Evolutionary conservation across 2,113 vertebrate genomes (phyloP).

Genomic region (Cyanoramphus novaezelandiae): DNA sequence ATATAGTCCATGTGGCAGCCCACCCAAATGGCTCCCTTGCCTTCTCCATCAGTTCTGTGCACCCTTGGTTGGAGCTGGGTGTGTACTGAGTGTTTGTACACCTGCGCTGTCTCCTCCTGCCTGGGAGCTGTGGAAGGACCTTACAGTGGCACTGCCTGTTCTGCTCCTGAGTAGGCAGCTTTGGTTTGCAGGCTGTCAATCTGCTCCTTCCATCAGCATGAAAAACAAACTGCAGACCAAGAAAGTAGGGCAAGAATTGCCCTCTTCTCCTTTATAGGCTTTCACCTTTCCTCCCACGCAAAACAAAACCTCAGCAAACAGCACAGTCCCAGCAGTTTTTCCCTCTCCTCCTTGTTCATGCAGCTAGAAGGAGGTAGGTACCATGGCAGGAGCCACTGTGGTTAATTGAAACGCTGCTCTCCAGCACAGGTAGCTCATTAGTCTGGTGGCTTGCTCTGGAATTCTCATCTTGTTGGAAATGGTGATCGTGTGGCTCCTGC

Average conservation of each 20-base stretch:
- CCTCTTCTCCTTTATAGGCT: background rate
- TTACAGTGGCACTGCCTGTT: background rate
- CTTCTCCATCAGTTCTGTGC: background rate
- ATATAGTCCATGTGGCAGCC: background rate
- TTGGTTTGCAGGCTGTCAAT: background rate
- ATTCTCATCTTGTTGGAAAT: constrained; percentile 42
- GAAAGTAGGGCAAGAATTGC: background rate
- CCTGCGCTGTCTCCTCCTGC: background rate
- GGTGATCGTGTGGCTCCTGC: constrained; percentile 39
- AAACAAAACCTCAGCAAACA: background rate
- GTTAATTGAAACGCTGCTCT: constrained; percentile 38
- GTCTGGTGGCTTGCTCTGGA: constrained; percentile 9
- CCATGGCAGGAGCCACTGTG: rapidly evolving
- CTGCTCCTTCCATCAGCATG: background rate
- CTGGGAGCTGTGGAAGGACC: background rate
- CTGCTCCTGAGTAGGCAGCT: background rate
- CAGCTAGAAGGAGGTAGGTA: background rate
- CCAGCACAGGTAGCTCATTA: constrained; percentile 51
- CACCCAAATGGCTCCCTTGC: background rate
- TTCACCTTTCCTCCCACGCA: rapidly evolving
- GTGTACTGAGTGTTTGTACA: background rate
- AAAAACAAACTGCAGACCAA: background rate
- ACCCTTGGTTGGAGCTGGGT: background rate
- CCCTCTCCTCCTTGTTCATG: background rate
- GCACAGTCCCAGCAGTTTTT: background rate